Base-by-base conservation (phyloP, 2,113 vertebrate genomes). In the Hemiprocne comata region DNA sequence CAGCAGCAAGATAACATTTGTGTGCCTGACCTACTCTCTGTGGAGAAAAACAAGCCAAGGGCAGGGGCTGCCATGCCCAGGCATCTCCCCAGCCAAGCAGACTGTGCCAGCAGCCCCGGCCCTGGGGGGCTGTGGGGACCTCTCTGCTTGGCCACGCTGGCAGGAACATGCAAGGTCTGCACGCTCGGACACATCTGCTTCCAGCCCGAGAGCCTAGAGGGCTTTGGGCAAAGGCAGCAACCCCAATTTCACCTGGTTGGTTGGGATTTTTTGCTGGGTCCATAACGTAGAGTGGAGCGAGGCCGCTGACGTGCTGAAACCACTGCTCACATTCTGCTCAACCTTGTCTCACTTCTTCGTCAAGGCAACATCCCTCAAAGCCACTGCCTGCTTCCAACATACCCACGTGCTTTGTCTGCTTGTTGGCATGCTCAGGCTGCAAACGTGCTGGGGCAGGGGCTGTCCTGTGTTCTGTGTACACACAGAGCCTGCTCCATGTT, bases 391-490 rank as follows among this genome's bases (percentile, higher is more conserved):
- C 40, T 54, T 31, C 46, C 31, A 84, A 79, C 5, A 1, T 6
- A 26, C 14, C 34, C 44, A 71, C 13, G 20, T 0, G 5, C 3
- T 2, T 16, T 51, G 8, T 21, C 34, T 66, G 29, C 29, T 38
- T 44, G 72, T 34, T 11, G 2, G 44, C 54, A 72, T 0, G 0
- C 7, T 75, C 58, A 31, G 46, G 13, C 2, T 29, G 25, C 42
- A 28, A 58, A 3, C 1, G 0, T 0, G 0, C 24, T 25, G 34
- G 61, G 60, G 9, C n/a, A 55, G 53, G 38, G 29, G 33, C 18
- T 7, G 0, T 11, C 26, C 15, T 29, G 14, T 9, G 55, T 66
- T 90, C 28, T 19, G 33, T 16, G 58, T 51, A 60, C n/a, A 24
- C 31, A 24, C 18, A 12, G 31, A 53, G 46, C 53, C 65, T 28